These are phyloP conservation scores for Meandrusa payeni DNA, from an alignment of 2,888 invertebrate species.

Conservation along the genomic window DNA sequence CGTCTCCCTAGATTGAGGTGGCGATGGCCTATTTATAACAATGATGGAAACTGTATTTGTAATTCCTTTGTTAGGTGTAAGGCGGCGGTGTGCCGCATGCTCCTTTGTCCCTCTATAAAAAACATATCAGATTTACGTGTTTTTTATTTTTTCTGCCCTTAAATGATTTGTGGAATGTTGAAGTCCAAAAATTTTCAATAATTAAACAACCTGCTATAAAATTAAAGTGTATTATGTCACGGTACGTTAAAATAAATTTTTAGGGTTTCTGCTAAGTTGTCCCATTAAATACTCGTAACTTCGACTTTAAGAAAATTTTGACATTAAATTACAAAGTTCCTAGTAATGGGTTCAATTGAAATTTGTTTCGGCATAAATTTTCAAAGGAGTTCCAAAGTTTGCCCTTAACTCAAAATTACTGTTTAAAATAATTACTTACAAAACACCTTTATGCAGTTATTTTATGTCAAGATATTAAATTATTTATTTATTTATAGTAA, in stretches of 20 bases:
- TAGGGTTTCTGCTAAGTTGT: slow-evolving; percentile 28
- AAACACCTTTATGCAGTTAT: slow-evolving; percentile 13
- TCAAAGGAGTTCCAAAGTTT: slow-evolving; percentile 32
- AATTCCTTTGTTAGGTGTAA: too few species aligned
- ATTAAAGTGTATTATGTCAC: slow-evolving; percentile 23
- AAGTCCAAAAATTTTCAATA: too few species aligned
- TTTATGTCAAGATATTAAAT: slow-evolving; percentile 28
- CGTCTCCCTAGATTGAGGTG: too few species aligned
- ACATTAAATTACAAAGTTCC: slow-evolving; percentile 56
- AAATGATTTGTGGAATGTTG: too few species aligned
- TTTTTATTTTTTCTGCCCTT: too few species aligned
- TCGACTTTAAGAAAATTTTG: slow-evolving; percentile 42
- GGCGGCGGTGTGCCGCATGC: too few species aligned
- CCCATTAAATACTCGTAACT: slow-evolving; percentile 27
- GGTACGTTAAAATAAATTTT: slow-evolving; percentile 30
- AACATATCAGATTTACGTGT: too few species aligned
- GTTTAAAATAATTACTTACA: slow-evolving; percentile 15
- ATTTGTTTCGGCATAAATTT: slow-evolving; percentile 56
- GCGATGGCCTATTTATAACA: too few species aligned
- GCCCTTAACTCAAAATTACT: slow-evolving; percentile 30
- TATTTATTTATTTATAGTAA: too few species aligned
- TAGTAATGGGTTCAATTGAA: slow-evolving; percentile 52
- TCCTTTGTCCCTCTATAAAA: too few species aligned
- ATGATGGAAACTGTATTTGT: too few species aligned
- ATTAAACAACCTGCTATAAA: slow-evolving; percentile 28